Percentiles rank a stretch among this genome's conserved stretches.
Evolutionary conservation across 2,113 vertebrate species (phyloP).

Genomic region (Pseudorhombus dupliciocellatus): DNA sequence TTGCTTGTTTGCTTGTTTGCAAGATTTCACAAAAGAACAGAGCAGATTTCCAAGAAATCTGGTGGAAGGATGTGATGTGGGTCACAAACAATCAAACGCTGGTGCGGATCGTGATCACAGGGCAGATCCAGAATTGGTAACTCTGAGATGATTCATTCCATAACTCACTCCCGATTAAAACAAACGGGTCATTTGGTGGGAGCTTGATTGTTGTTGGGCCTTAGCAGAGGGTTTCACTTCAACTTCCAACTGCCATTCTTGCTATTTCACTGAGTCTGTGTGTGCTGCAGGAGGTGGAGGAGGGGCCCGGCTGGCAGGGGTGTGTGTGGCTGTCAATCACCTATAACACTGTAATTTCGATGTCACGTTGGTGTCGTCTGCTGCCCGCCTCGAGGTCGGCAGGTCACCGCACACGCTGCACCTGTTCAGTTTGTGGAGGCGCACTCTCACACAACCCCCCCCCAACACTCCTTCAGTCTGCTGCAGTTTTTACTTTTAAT

Average conservation of each 20-base stretch:
- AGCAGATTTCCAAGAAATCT: too few relatives aligned
- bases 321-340: constrained; percentile 11
- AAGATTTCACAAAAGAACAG: too few relatives aligned
- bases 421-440: neutral
- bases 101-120: too few relatives aligned
- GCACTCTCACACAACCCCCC: neutral
- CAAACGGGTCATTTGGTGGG: neutral
- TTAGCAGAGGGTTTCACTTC: too few relatives aligned
- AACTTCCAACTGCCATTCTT: neutral
- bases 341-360: constrained; percentile 24
- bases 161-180: too few relatives aligned
- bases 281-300: constrained; percentile 11
- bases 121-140: too few relatives aligned
- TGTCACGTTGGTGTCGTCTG: constrained; percentile 31
- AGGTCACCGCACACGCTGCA: neutral
- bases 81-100: too few relatives aligned
- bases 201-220: neutral
- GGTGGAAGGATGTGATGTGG: too few relatives aligned
- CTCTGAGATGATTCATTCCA: too few relatives aligned
- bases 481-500: neutral
- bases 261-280: constrained; percentile 30
- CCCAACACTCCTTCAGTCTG: too few relatives aligned
- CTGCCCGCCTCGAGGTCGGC: neutral
- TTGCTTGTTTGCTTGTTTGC: too few relatives aligned
- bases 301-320: constrained; percentile 9